A percentile compares a stretch with the other conserved stretches of the same genome.
phyloP scores from a whole-genome alignment of 2,797 vertebrate species.

The Acropternis orthonyx region DNA sequence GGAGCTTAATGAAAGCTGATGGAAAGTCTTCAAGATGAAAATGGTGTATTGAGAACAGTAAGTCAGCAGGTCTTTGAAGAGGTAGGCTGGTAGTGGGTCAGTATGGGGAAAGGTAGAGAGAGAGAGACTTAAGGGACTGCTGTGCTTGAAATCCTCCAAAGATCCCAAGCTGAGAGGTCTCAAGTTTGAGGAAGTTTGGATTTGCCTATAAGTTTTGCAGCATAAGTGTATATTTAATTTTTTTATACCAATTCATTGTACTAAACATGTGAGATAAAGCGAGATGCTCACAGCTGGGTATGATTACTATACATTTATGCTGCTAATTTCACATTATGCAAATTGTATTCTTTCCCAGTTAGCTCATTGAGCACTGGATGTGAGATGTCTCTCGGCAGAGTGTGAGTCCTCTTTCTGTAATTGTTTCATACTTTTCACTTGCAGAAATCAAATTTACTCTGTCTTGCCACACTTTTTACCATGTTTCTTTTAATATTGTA shows the following conservation, averaged over 20 bases:
- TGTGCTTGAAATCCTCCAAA: not conserved
- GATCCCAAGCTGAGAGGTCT: not conserved
- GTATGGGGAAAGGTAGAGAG: not conserved
- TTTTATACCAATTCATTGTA: not conserved
- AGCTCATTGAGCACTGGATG: not conserved
- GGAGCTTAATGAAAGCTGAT: not conserved
- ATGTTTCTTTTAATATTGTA: not conserved
- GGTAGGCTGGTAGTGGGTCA: not conserved
- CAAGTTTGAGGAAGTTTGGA: not conserved
- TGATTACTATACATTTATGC: constrained; percentile 11
- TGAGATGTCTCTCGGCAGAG: not conserved
- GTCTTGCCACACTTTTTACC: not conserved
- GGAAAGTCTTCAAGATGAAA: not conserved
- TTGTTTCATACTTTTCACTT: not conserved
- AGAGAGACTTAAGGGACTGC: not conserved
- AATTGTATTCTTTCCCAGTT: not conserved
- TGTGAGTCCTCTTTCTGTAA: not conserved
- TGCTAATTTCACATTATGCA: not conserved
- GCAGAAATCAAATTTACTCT: constrained; percentile 1
- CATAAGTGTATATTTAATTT: not conserved
- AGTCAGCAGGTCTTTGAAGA: not conserved
- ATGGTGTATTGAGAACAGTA: not conserved
- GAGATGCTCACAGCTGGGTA: not conserved
- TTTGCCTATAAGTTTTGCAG: not conserved
- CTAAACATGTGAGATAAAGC: not conserved